phyloP scores from a whole-genome alignment of 1,140 invertebrate species.

The Phocides pigmalion region DNA sequence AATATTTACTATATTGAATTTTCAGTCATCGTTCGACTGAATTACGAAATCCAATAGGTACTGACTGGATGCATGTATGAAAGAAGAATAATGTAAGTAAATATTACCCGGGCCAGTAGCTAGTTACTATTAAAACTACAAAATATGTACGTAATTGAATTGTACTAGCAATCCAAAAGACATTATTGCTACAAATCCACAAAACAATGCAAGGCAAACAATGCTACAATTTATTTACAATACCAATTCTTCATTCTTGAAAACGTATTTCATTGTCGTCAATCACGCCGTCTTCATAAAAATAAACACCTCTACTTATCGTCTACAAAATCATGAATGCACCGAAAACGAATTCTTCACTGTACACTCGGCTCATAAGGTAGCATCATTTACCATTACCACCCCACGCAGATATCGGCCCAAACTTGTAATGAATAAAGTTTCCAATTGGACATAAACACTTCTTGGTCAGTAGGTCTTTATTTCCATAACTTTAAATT shows the following conservation, averaged over 20 bases:
- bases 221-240: not conserved
- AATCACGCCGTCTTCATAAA: conserved; percentile 19
- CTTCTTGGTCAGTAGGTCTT: conserved; percentile 5
- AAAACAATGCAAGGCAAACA: not conserved
- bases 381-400: not conserved
- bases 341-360: conserved; percentile 18
- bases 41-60: too few species aligned
- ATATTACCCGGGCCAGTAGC: too few species aligned
- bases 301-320: conserved; percentile 15
- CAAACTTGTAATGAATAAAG: not conserved
- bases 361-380: not conserved
- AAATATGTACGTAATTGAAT: too few species aligned
- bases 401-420: not conserved
- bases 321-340: conserved; percentile 10
- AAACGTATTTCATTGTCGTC: conserved; percentile 5
- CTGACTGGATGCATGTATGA: too few species aligned
- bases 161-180: too few species aligned
- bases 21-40: too few species aligned
- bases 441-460: not conserved
- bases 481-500: conserved; percentile 41
- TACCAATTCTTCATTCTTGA: not conserved
- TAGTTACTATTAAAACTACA: too few species aligned
- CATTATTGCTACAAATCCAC: not conserved
- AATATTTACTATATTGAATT: too few species aligned
- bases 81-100: too few species aligned